A percentile compares a stretch with the other conserved stretches of the same genome.
phyloP scores from a whole-genome alignment of 2,888 invertebrate genomes.

The Shargacucullia verbasci region DNA sequence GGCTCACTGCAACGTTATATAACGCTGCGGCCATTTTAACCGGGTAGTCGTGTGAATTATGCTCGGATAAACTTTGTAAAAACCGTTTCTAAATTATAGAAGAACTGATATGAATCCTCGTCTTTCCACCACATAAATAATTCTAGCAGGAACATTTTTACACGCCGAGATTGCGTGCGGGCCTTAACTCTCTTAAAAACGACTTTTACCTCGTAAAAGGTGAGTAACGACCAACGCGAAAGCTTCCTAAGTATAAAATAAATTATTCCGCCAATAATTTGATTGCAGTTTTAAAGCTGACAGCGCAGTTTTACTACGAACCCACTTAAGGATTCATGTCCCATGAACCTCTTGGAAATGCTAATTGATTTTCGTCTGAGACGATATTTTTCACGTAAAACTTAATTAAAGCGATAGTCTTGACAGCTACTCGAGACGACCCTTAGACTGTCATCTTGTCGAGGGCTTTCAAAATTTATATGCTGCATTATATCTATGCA shows the following conservation, averaged over 20 bases:
- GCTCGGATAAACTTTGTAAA: slow-evolving; percentile 41
- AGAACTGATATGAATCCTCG: slow-evolving; percentile 64
- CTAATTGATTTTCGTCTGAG: slow-evolving; percentile 54
- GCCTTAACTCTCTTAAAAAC: slow-evolving; percentile 80
- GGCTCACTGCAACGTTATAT: slow-evolving; percentile 44
- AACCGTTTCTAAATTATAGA: slow-evolving; percentile 41
- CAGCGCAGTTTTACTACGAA: slow-evolving; percentile 47
- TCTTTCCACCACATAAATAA: slow-evolving; percentile 72
- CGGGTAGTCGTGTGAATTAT: slow-evolving; percentile 29
- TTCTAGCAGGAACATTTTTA: slow-evolving; percentile 68
- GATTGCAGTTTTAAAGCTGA: slow-evolving; percentile 68
- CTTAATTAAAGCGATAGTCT: slow-evolving; percentile 41
- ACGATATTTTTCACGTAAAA: slow-evolving; percentile 27
- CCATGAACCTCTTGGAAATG: slow-evolving; percentile 43
- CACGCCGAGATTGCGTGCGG: slow-evolving; percentile 79
- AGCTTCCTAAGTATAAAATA: slow-evolving; percentile 70
- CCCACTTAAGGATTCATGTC: slow-evolving; percentile 44
- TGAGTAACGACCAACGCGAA: slow-evolving; percentile 71
- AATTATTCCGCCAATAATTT: slow-evolving; percentile 72
- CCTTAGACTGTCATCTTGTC: no score
- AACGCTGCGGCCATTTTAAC: slow-evolving; percentile 43
- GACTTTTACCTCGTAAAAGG: slow-evolving; percentile 81
- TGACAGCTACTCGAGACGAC: slow-evolving; percentile 34
- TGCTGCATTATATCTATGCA: no score
- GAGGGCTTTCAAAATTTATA: no score